phyloP scores from a whole-genome alignment of 2,888 invertebrate genomes.

The Dromius quadrimaculatus region DNA sequence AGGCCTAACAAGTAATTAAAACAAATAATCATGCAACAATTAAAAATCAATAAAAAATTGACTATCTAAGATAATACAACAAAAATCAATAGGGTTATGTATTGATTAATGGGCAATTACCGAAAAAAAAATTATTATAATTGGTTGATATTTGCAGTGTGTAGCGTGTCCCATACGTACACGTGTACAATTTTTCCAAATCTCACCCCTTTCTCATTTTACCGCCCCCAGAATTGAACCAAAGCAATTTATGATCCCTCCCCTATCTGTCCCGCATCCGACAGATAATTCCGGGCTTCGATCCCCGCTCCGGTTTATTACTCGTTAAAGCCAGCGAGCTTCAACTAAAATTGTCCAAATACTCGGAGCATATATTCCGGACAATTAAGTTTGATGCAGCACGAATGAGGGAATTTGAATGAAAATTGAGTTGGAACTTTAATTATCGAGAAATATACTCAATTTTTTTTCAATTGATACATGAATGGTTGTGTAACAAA shows the following conservation, averaged over 20 bases:
- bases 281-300: conserved; percentile 27
- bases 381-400: conserved; percentile 39
- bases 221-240: neutral
- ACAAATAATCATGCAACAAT: too few relatives aligned
- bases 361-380: conserved; percentile 45
- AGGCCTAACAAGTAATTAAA: too few relatives aligned
- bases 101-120: too few relatives aligned
- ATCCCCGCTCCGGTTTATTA: conserved; percentile 22
- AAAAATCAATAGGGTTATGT: too few relatives aligned
- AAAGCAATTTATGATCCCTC: conserved; percentile 11
- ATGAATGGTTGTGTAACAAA: conserved; percentile 42
- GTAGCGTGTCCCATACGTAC: too few relatives aligned
- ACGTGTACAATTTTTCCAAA: too few relatives aligned
- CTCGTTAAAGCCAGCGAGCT: conserved; percentile 24
- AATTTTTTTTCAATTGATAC: too few relatives aligned
- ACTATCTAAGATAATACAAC: too few relatives aligned
- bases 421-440: neutral
- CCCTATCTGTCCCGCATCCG: neutral
- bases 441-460: too few relatives aligned
- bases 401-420: conserved; percentile 15
- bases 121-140: too few relatives aligned
- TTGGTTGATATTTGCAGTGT: too few relatives aligned
- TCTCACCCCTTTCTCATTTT: neutral
- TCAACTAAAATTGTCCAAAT: conserved; percentile 47
- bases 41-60: too few relatives aligned